phyloP scores from a whole-genome alignment of 2,888 invertebrate genomes.

The Acleris laterana region DNA sequence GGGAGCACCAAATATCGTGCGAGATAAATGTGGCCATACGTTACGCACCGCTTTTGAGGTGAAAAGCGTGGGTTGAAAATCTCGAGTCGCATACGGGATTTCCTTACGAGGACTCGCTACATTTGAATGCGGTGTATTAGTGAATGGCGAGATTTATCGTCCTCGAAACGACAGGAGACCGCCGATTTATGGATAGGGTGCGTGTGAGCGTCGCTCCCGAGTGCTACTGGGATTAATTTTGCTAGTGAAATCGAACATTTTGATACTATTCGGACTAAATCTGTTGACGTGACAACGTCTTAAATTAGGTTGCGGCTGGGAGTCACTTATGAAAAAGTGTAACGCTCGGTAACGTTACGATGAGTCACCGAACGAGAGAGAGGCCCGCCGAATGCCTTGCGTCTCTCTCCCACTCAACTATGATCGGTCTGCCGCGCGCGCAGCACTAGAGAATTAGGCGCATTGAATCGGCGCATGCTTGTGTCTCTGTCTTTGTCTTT shows the following conservation, averaged over 20 bases:
- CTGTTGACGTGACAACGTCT: too few species aligned
- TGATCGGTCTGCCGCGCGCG: too few species aligned
- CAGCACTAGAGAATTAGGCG: too few species aligned
- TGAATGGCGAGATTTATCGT: constrained; percentile 76
- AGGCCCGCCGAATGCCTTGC: too few species aligned
- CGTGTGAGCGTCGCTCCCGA: constrained; percentile 15
- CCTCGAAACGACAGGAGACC: constrained; percentile 57
- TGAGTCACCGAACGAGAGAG: too few species aligned
- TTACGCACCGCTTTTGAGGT: constrained; percentile 61
- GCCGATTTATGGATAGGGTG: constrained; percentile 62
- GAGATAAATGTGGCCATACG: constrained; percentile 63
- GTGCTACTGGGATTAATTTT: constrained; percentile 5
- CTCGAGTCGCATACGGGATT: constrained; percentile 51
- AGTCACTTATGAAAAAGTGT: too few species aligned
- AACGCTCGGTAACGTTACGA: too few species aligned
- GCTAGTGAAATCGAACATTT: neutral
- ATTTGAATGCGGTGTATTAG: constrained; percentile 80
- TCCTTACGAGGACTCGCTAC: constrained; percentile 52
- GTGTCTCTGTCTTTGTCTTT: too few species aligned
- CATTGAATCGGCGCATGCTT: too few species aligned
- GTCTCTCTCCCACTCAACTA: too few species aligned
- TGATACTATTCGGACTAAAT: too few species aligned
- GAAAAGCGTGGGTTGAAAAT: constrained; percentile 51
- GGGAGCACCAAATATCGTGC: constrained; percentile 35
- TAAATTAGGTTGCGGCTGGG: too few species aligned